phyloP scores from a whole-genome alignment of 2,797 vertebrate genomes.

The Peromyscus attwateri region DNA sequence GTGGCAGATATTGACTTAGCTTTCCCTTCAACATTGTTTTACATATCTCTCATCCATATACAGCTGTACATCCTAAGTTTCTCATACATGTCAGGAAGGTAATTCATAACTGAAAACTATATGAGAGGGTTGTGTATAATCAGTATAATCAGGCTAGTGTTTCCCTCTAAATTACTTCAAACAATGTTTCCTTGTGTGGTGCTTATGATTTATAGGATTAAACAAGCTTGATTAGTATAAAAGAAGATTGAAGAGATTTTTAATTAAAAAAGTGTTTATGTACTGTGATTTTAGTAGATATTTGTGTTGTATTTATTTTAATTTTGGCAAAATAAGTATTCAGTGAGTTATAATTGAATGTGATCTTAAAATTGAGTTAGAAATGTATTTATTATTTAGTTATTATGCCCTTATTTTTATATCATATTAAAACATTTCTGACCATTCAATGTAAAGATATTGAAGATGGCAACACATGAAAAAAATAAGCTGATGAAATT shows the following conservation, averaged over 20 bases:
- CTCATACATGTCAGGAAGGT: not conserved
- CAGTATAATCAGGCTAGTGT: not conserved
- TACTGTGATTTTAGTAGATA: not conserved
- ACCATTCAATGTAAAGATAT: not conserved
- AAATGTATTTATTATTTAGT: not conserved
- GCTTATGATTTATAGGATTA: not conserved
- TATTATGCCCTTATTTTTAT: not conserved
- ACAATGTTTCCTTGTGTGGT: not conserved
- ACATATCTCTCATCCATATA: not conserved
- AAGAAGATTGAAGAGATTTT: not conserved
- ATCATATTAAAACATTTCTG: not conserved
- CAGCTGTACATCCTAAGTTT: not conserved
- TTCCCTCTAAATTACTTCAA: not conserved
- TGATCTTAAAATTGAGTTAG: not conserved
- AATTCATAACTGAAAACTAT: not conserved
- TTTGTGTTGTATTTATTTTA: not conserved
- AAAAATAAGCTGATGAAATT: not conserved
- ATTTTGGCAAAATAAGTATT: not conserved
- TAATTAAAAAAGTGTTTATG: not conserved
- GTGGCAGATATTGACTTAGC: not conserved
- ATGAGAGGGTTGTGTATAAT: not conserved
- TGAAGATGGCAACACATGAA: not conserved
- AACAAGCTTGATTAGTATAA: not conserved
- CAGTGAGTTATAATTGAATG: not conserved
- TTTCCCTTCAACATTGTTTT: not conserved